Conservation (phyloP, 2,113 vertebrate genomes). For the Gasterosteus aculeatus region DNA sequence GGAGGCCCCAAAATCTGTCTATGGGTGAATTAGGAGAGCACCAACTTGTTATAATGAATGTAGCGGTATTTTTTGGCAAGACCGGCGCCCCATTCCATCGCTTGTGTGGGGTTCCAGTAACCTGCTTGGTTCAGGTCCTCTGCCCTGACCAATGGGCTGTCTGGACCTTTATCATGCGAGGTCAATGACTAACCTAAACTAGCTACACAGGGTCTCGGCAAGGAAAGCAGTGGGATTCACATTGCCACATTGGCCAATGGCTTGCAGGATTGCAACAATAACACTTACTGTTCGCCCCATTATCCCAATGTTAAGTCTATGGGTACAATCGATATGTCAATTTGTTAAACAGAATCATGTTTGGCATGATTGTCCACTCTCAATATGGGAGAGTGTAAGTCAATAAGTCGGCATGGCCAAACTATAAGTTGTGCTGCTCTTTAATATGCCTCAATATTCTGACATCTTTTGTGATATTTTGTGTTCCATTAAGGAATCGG, state of each 20-base stretch:
- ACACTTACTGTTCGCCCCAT: neutral
- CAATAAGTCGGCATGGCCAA: neutral
- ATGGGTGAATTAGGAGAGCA: neutral
- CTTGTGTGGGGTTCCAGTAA: no score
- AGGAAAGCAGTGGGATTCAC: neutral
- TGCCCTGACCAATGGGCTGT: neutral
- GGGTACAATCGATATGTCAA: neutral
- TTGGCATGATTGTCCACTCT: neutral
- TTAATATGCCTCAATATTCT: neutral
- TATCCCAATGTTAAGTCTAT: neutral
- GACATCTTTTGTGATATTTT: conserved; percentile 8
- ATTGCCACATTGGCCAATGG: neutral
- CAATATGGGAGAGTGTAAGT: neutral
- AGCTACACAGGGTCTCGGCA: neutral
- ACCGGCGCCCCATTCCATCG: no score
- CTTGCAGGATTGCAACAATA: neutral
- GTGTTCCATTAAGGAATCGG: conserved; percentile 9
- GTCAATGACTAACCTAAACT: neutral
- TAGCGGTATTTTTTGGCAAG: no score
- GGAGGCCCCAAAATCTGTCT: neutral
- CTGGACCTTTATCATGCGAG: neutral
- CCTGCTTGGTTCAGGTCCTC: no score
- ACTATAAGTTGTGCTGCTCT: neutral
- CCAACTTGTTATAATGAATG: neutral
- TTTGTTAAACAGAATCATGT: neutral